These are phyloP conservation scores for Escarpia spicata DNA, from an alignment of 2,888 invertebrate genomes.

Conservation along the genomic window DNA sequence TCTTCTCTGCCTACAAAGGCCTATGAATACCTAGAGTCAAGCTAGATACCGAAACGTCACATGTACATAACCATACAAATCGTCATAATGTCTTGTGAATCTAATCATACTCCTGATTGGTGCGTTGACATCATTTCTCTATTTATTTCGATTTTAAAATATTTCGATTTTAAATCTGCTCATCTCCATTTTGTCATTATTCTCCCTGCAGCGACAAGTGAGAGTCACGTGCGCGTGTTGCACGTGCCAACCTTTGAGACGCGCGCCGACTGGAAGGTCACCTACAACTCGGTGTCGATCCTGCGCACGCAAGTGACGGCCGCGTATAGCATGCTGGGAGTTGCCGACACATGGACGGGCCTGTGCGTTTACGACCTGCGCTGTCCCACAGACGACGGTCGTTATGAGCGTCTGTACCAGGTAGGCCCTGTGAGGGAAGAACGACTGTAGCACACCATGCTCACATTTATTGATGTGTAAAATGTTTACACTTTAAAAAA, in stretches of 20 bases:
- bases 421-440: neutral
- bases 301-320: constrained; percentile 32
- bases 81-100: too few relatives aligned
- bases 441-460: too few relatives aligned
- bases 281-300: constrained; percentile 33
- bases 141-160: neutral
- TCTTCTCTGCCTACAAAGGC: too few relatives aligned
- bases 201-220: constrained; percentile 31
- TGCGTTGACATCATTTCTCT: too few relatives aligned
- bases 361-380: constrained; percentile 38
- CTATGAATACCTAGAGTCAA: too few relatives aligned
- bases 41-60: too few relatives aligned
- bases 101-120: too few relatives aligned
- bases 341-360: constrained; percentile 39
- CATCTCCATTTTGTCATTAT: neutral
- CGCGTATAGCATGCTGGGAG: constrained; percentile 39
- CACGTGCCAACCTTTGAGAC: constrained; percentile 26
- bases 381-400: constrained; percentile 20
- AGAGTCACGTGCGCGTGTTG: constrained; percentile 35
- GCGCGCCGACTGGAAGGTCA: constrained; percentile 34
- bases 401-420: constrained; percentile 33
- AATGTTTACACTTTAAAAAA: too few relatives aligned
- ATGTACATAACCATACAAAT: too few relatives aligned
- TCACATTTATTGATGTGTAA: too few relatives aligned
- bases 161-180: neutral